phyloP scores from a whole-genome alignment of 2,888 invertebrate species.

The Drosophila meridiana region DNA sequence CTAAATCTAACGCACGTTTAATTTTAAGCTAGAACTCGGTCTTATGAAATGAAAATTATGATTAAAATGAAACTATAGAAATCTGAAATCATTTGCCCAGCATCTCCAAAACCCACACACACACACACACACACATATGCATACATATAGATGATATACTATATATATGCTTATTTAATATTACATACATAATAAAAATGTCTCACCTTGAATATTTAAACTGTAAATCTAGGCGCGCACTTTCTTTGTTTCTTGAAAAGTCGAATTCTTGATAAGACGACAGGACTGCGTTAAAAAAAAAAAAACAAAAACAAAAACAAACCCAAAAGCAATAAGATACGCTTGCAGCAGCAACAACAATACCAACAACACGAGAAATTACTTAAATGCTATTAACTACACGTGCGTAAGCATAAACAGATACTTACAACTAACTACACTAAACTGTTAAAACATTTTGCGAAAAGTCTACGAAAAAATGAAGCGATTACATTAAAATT shows the following conservation, averaged over 20 bases:
- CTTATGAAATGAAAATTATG: slow-evolving; percentile 66
- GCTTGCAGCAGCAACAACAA: slow-evolving; percentile 20
- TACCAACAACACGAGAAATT: slow-evolving; percentile 33
- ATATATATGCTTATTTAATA: slow-evolving; percentile 60
- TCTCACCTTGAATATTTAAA: slow-evolving; percentile 59
- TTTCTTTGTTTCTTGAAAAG: slow-evolving; percentile 27
- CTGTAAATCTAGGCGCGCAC: slow-evolving; percentile 56
- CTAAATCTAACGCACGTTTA: slow-evolving; percentile 41
- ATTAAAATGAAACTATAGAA: slow-evolving; percentile 59
- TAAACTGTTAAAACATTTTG: slow-evolving; percentile 39
- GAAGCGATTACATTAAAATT: slow-evolving; percentile 37
- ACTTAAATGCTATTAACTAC: slow-evolving; percentile 56
- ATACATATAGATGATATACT: slow-evolving; percentile 15
- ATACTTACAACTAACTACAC: slow-evolving; percentile 41
- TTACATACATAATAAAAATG: slow-evolving; percentile 65
- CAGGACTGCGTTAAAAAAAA: slow-evolving; percentile 5
- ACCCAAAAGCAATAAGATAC: slow-evolving; percentile 2
- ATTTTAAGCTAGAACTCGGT: slow-evolving; percentile 63
- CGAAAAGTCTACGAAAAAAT: slow-evolving; percentile 30
- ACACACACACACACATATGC: slow-evolving; percentile 10
- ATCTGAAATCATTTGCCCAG: slow-evolving; percentile 51
- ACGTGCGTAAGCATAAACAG: slow-evolving; percentile 23
- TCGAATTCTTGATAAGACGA: slow-evolving; percentile 3
- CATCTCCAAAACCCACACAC: slow-evolving; percentile 17
- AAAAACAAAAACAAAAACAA: slow-evolving; percentile 7